Evolutionary conservation across 2,113 vertebrate species (phyloP), one percentile per base, ranked within the genome.

Genomic region (Pundamilia nyererei): DNA sequence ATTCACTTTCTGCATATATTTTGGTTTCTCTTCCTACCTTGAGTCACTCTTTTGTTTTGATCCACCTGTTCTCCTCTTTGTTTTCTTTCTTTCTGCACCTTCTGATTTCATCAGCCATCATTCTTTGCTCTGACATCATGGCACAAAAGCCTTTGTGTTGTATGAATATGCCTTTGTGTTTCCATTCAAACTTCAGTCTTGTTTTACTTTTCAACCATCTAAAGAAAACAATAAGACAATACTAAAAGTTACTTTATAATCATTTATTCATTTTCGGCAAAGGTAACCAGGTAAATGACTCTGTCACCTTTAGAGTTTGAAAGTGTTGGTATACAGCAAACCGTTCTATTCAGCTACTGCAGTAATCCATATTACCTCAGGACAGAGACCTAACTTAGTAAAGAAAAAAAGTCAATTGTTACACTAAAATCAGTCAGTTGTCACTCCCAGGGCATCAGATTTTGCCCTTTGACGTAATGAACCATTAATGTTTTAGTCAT

Each of bases 321-420:
- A 68, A 38, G 62, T 68, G 19, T 68, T 40, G 62, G 62, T 14
- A 40, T 40, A 68, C 33, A 40, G 35, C 12, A 24, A 9, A 24
- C 0, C 0, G 4, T 14, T 15, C 6, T 24, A 42, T 24, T 26
- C 21, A 45, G n/a, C 3, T 42, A 45, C 38, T 70, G 38, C 38
- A 70, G 38, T 42, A 24, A 70, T 70, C n/a, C 35, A 68, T 5
- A 13, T 68, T 21, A 42, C 38, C 0, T 40, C 21, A 15, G 29
- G 5, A 0, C 29, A 33, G 29, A 17, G 15, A 33, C 15, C 0
- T 0, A 60, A 3, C 5, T 33, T 60, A 40, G 3, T 13, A 40
- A 68, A 68, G 62, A 68, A 13, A 0, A 68, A 68, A 13, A 21
- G 62, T 40, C 11, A 3, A 6, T 21, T 5, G 35, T 68, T 8